These are phyloP conservation scores for Mythimna impura DNA, from an alignment of 2,888 invertebrate species.

Conservation along the genomic window DNA sequence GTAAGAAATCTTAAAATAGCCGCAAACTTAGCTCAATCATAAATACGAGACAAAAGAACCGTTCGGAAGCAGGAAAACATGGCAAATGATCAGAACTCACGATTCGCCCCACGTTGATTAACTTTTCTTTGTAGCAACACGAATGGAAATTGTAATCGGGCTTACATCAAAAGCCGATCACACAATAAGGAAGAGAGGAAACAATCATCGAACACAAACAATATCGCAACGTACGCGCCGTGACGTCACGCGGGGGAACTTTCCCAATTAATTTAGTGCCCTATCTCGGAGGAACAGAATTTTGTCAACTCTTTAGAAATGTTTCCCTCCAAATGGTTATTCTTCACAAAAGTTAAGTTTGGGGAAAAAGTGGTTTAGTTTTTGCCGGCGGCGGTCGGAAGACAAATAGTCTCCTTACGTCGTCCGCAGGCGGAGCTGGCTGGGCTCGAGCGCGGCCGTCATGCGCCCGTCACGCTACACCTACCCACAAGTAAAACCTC, in stretches of 20 bases:
- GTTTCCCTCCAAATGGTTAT: constrained; percentile 63
- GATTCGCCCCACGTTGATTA: constrained; percentile 60
- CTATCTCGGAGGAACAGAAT: constrained; percentile 50
- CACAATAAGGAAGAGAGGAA: constrained; percentile 65
- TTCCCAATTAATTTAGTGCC: constrained; percentile 67
- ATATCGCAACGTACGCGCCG: constrained; percentile 44
- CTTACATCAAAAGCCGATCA: constrained; percentile 65
- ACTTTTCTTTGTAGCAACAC: constrained; percentile 66
- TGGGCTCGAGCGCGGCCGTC: constrained; percentile 45
- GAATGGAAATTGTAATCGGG: constrained; percentile 62
- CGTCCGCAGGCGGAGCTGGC: constrained; percentile 62
- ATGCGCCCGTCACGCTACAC: constrained; percentile 31
- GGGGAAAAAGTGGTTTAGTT: constrained; percentile 68
- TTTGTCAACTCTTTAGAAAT: constrained; percentile 59
- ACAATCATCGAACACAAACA: constrained; percentile 65
- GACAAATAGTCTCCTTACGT: constrained; percentile 72
- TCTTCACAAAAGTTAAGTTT: constrained; percentile 67
- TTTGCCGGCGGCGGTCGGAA: constrained; percentile 65
- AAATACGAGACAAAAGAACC: constrained; percentile 56
- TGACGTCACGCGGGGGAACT: constrained; percentile 54
- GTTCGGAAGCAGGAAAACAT: constrained; percentile 58
- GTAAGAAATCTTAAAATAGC: constrained; percentile 42
- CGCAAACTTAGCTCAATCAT: constrained; percentile 53
- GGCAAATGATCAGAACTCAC: constrained; percentile 62
- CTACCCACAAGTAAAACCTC: constrained; percentile 16